These are phyloP conservation scores for Idaea straminata DNA, from an alignment of 2,888 invertebrate genomes.

Conservation along the genomic window DNA sequence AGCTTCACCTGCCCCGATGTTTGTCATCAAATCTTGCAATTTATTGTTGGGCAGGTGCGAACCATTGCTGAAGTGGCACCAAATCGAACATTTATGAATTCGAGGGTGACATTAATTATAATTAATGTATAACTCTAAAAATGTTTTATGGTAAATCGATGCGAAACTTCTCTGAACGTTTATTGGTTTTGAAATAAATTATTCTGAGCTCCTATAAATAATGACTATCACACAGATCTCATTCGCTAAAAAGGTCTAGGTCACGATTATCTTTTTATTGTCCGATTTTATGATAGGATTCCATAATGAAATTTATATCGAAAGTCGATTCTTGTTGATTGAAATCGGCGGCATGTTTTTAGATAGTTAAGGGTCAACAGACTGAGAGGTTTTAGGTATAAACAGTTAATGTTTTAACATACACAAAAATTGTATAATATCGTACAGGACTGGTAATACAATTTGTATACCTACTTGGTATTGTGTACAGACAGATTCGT, in stretches of 20 bases:
- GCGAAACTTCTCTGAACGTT: constrained; percentile 14
- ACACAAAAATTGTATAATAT: no score
- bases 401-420: no score
- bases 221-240: constrained; percentile 15
- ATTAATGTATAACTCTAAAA: constrained; percentile 16
- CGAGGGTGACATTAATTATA: constrained; percentile 4
- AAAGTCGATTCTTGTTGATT: neutral
- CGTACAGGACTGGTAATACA: no score
- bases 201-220: constrained; percentile 19
- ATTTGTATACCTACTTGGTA: no score
- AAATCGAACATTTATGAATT: neutral
- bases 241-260: constrained; percentile 15
- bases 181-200: constrained; percentile 19
- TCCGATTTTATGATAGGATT: constrained; percentile 15
- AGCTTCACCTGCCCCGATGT: neutral
- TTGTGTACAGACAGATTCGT: no score
- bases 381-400: no score
- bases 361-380: no score
- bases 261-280: constrained; percentile 18
- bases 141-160: constrained; percentile 21
- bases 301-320: constrained; percentile 4
- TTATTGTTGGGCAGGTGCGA: neutral
- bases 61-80: neutral
- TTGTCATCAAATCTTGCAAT: neutral
- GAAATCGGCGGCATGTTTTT: neutral